These are phyloP conservation scores for Copidosoma aretas DNA, from an alignment of 2,888 invertebrate species.

Conservation along the genomic window DNA sequence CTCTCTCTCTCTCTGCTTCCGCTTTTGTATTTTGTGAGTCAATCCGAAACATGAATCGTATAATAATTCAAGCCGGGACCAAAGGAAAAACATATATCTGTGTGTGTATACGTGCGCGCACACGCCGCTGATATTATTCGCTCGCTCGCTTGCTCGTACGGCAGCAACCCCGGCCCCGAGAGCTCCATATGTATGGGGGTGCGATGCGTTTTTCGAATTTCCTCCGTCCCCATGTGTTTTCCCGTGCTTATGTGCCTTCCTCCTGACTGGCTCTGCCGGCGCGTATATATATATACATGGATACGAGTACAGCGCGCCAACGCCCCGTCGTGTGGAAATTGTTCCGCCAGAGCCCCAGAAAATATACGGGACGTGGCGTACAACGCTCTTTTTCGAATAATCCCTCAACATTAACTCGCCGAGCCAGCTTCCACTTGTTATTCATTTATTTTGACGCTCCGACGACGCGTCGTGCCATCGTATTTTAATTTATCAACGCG, in stretches of 20 bases:
- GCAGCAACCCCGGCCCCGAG: conserved; percentile 1
- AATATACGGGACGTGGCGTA: no score
- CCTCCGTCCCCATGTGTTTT: conserved; percentile 8
- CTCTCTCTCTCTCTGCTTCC: conserved; percentile 48
- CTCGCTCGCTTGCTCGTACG: no score
- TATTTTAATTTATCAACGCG: no score
- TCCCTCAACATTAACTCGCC: no score
- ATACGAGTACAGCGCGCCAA: neutral
- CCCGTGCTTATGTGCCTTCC: neutral
- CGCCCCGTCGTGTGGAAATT: conserved; percentile 20
- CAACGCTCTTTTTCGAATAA: no score
- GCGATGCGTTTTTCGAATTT: conserved; percentile 47
- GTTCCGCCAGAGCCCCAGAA: neutral
- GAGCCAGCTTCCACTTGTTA: no score
- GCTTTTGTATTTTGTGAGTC: conserved; percentile 62
- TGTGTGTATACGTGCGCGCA: conserved; percentile 37
- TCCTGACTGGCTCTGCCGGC: neutral
- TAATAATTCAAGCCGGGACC: conserved; percentile 60
- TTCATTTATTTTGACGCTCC: no score
- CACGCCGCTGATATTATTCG: conserved; percentile 34
- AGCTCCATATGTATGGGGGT: conserved; percentile 45
- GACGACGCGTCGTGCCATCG: no score
- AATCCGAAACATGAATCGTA: conserved; percentile 63
- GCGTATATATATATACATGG: no score
- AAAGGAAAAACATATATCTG: conserved; percentile 58